A percentile compares a stretch with the other conserved stretches of the same genome.
Evolutionary conservation across 2,888 invertebrate species (phyloP).

Genomic region (Schizotus pectinicornis): DNA sequence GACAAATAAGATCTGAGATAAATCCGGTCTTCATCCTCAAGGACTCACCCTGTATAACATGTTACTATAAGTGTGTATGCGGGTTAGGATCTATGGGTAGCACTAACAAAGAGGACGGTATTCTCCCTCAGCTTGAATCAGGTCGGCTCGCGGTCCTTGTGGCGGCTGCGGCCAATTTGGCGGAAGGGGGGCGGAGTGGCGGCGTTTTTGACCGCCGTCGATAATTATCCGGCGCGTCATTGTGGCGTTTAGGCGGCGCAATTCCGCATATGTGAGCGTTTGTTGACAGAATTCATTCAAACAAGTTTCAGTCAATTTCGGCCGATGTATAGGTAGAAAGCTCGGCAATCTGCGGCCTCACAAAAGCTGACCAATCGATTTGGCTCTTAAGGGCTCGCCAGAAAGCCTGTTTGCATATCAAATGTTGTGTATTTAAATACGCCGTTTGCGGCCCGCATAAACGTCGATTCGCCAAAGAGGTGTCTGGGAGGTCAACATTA

Average conservation of each 20-base stretch:
- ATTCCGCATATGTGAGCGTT: neutral
- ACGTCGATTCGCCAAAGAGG: neutral
- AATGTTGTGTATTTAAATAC: slow-evolving; percentile 9
- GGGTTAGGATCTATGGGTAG: too few species aligned
- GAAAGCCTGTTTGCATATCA: slow-evolving; percentile 23
- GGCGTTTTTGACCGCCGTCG: slow-evolving; percentile 10
- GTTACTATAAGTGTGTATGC: too few species aligned
- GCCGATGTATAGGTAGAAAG: slow-evolving; percentile 12
- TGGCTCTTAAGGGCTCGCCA: slow-evolving; percentile 6
- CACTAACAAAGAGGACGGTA: too few species aligned
- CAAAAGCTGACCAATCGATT: slow-evolving; percentile 27
- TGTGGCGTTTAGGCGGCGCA: slow-evolving; percentile 7
- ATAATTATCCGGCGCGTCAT: slow-evolving; percentile 7
- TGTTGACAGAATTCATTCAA: slow-evolving; percentile 16
- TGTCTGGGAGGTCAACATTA: neutral
- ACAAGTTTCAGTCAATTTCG: slow-evolving; percentile 22
- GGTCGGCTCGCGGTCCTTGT: too few species aligned
- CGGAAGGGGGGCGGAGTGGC: slow-evolving; percentile 3
- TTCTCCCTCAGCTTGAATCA: too few species aligned
- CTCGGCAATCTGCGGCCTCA: slow-evolving; percentile 15
- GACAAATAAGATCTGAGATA: too few species aligned
- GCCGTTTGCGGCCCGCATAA: neutral
- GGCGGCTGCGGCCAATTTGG: slow-evolving; percentile 3
- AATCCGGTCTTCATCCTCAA: too few species aligned
- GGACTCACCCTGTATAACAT: too few species aligned